Base-by-base conservation (phyloP, 23 tunicate species). In the Clavelina lepadiformis region DNA sequence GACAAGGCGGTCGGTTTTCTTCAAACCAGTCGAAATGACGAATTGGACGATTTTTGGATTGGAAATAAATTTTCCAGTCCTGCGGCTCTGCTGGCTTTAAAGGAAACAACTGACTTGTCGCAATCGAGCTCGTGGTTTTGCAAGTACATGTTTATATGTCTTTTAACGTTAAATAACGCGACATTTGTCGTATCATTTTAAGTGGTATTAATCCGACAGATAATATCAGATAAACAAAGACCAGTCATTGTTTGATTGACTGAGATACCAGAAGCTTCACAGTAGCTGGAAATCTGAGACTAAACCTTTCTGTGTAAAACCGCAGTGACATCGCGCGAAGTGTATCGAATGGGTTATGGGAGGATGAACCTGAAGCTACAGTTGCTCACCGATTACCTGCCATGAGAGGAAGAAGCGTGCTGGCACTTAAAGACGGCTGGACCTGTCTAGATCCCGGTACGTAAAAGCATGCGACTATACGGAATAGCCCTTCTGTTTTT, bases 21-120 rank as follows among this genome's bases (percentile, higher is more conserved):
- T 5, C 33, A 66, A 46, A 11, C 35, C 15, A 15, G 22, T 5
- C 19, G 29, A 2, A 33, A 46, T 5, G 20, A 23, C 3, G 3
- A 13, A 5, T 24, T 25, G 56, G 29, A 46, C 19, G 28, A 20
- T 6, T 18, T 46, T 3, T 66, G 72, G 72, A 66, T 45, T 8
- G 72, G 72, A 28, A 66, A 46, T 26, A 66, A 66, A 46, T 66
- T 46, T 33, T 66, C 72, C 7, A 66, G 56, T 66, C 57, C 56
- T 45, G 19, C 30, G 6, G 72, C 72, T 20, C 24, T 66, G 2
- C 27, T 26, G 8, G 72, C 72, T 3, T 23, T 63, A 15, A 35
- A 23, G 21, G 69, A 21, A 41, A 41, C 15, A 8, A 11, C 11
- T 8, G 49, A 15, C 11, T 15, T 8, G 13, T 8, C 11, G 11